Conservation (phyloP, 2,888 invertebrate species). For the Bruchidius siliquastri region DNA sequence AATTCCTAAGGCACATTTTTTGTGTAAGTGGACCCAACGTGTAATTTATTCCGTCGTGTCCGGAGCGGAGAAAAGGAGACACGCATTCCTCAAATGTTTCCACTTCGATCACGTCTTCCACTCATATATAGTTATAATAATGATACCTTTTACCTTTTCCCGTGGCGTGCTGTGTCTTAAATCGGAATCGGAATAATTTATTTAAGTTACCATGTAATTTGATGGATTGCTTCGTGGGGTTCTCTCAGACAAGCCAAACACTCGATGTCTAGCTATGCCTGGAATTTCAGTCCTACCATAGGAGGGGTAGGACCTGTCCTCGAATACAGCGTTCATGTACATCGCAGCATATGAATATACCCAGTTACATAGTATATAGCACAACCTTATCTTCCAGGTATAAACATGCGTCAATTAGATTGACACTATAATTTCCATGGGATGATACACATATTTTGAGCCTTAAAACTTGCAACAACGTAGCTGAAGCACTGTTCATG, state of each 20-base stretch:
- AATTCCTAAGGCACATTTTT: background rate
- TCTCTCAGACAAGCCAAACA: background rate
- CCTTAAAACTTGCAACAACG: too few species aligned
- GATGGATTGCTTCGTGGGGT: constrained; percentile 20
- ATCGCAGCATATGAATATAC: too few species aligned
- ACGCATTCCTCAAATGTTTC: constrained; percentile 34
- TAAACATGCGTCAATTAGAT: too few species aligned
- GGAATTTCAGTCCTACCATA: background rate
- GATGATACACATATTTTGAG: too few species aligned
- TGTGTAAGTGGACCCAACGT: background rate
- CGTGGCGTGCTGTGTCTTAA: constrained; percentile 32
- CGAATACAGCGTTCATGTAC: too few species aligned
- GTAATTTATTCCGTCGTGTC: background rate
- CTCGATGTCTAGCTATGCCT: background rate
- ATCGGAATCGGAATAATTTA: constrained; percentile 30
- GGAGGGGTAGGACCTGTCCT: too few species aligned
- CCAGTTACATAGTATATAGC: too few species aligned
- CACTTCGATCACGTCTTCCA: constrained; percentile 34
- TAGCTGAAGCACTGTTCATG: too few species aligned
- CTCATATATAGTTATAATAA: constrained; percentile 37
- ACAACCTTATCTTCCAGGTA: too few species aligned
- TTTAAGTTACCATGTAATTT: constrained; percentile 24
- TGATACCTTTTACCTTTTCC: constrained; percentile 33
- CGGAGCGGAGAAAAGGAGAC: constrained; percentile 3
- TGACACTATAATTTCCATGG: too few species aligned